Conservation (phyloP, 2,888 invertebrate genomes). For the Hirtodrosophila histrioides region DNA sequence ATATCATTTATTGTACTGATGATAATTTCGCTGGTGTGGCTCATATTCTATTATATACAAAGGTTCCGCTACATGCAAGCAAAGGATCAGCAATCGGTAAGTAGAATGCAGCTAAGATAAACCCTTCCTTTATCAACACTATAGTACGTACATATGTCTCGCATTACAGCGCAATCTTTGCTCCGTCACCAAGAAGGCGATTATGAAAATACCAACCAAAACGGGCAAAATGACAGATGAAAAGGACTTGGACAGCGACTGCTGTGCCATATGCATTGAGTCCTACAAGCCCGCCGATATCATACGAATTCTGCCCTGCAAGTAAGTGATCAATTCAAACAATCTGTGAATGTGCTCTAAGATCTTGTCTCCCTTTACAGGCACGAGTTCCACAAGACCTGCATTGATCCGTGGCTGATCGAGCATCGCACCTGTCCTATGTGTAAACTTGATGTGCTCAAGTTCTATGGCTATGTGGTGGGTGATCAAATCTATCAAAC, state of each 20-base stretch:
- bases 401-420: conserved; percentile 98
- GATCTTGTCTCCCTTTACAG: conserved; percentile 84
- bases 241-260: conserved; percentile 94
- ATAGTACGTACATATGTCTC: too few species aligned
- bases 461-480: conserved; percentile 94
- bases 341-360: neutral
- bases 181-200: conserved; percentile 96
- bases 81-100: conserved; percentile 95
- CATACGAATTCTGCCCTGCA: conserved; percentile 95
- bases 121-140: too few species aligned
- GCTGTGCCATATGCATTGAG: conserved; percentile 98
- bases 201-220: conserved; percentile 96
- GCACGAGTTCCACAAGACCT: conserved; percentile 97
- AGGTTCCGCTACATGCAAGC: conserved; percentile 97
- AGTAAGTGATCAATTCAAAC: conserved; percentile 86
- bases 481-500: conserved; percentile 85
- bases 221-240: conserved; percentile 94
- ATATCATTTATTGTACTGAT: conserved; percentile 97
- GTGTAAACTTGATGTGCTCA: conserved; percentile 98
- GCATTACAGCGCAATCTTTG: conserved; percentile 92
- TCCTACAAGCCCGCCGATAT: conserved; percentile 94
- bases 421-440: conserved; percentile 98
- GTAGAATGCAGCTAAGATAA: conserved; percentile 68
- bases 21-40: conserved; percentile 97
- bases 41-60: conserved; percentile 98